These are phyloP conservation scores for Celastrina argiolus DNA, from an alignment of 2,888 invertebrate genomes.

Conservation along the genomic window DNA sequence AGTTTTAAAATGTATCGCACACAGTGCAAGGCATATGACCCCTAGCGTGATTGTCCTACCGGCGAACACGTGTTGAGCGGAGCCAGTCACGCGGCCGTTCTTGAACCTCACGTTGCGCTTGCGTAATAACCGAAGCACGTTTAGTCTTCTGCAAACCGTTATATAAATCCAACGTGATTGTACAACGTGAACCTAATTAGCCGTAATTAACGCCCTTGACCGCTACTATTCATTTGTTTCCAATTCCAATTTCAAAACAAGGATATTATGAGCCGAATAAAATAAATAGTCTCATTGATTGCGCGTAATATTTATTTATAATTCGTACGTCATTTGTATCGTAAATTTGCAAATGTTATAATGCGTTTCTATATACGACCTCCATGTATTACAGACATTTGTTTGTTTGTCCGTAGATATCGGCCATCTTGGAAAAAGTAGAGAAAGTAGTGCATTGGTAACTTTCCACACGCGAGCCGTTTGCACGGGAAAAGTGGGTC, in stretches of 20 bases:
- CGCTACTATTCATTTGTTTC: slow-evolving; percentile 23
- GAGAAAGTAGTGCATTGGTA: slow-evolving; percentile 77
- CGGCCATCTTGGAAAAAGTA: slow-evolving; percentile 75
- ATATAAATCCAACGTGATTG: slow-evolving; percentile 71
- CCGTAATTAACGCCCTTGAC: slow-evolving; percentile 44
- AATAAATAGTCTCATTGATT: neutral
- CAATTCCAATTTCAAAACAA: neutral
- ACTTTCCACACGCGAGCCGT: slow-evolving; percentile 72
- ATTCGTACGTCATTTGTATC: neutral
- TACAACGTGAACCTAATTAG: slow-evolving; percentile 59
- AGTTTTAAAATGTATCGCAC: neutral
- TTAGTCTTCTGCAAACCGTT: slow-evolving; percentile 60
- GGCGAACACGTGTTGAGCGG: slow-evolving; percentile 49
- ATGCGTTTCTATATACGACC: slow-evolving; percentile 48
- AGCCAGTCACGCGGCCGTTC: slow-evolving; percentile 61
- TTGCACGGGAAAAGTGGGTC: slow-evolving; percentile 74
- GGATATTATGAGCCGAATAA: neutral
- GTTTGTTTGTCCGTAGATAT: slow-evolving; percentile 48
- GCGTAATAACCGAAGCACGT: slow-evolving; percentile 60
- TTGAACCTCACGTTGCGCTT: slow-evolving; percentile 72
- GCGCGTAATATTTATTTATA: slow-evolving; percentile 10
- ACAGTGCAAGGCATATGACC: slow-evolving; percentile 39
- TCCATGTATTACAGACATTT: slow-evolving; percentile 40
- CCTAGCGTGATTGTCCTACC: slow-evolving; percentile 45
- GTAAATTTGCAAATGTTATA: neutral